Conservation (phyloP, 2,797 vertebrate species). For the Aratinga solstitialis region DNA sequence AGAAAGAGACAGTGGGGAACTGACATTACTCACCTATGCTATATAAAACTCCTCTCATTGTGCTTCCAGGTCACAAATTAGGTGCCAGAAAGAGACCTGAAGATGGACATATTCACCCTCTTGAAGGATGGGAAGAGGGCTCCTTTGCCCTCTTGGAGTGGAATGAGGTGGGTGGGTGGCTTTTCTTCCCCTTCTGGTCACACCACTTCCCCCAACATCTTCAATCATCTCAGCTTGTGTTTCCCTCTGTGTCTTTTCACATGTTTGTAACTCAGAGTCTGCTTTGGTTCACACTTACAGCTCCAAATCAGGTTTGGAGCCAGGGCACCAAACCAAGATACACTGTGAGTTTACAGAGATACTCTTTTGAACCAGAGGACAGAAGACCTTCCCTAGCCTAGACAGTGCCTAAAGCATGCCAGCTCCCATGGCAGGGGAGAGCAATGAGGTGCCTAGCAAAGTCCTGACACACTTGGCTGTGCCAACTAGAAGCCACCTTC, state of each 20-base stretch:
- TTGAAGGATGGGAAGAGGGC: neutral
- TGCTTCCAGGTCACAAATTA: neutral
- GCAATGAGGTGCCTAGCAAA: neutral
- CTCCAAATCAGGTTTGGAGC: neutral
- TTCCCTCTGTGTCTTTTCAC: neutral
- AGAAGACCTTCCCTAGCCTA: neutral
- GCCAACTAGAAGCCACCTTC: neutral
- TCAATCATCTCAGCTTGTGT: neutral
- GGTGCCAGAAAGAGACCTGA: neutral
- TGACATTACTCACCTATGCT: neutral
- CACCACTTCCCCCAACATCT: neutral
- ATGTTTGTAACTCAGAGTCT: neutral
- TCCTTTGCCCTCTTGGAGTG: neutral
- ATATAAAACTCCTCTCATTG: neutral
- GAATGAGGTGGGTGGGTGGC: neutral
- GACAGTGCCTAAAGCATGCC: neutral
- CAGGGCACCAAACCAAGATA: neutral
- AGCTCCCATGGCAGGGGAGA: neutral
- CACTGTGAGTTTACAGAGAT: neutral
- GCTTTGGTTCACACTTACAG: neutral
- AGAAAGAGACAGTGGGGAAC: fast-evolving
- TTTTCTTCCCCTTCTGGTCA: neutral
- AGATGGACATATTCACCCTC: neutral
- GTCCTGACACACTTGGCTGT: neutral
- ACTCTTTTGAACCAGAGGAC: neutral